Evolutionary conservation across 1,140 invertebrate genomes (phyloP), one percentile per base, ranked within the genome.

Genomic region (Idris sp.): DNA sequence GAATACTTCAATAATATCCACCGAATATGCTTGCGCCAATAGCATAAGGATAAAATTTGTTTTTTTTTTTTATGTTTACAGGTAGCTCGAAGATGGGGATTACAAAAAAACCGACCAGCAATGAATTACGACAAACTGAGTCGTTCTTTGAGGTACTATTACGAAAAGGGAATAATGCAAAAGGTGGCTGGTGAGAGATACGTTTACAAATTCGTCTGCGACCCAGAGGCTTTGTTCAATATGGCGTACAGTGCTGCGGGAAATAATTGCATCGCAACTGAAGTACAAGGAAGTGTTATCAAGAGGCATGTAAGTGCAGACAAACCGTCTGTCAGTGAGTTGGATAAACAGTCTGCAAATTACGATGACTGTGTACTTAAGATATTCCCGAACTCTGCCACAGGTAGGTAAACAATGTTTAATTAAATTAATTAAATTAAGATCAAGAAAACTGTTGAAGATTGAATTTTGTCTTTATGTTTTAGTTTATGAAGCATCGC

Each of bases 81-180:
- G 92, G 94, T 95, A 59, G 93, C 94, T 6, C 89, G 94, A 16
- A 89, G 93, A 35, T 95, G 94, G 94, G 94, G 94, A 0, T 90
- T 94, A 0, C 93, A 95, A 79, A 95, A 95, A 82, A 95, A 98
- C 84, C 88, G 96, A 2, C 96, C 96, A 0, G 96, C 96, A 0
- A 98, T 98, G 97, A 98, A 98, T 87, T 98, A 98, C 82, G 97
- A 98, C 84, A 98, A 98, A 85, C 84, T 98, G 6, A 97, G 96
- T 51, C 88, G 97, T 0, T 98, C 96, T 0, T 88, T 98, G 5
- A 90, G 97, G 6, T 98, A 98, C 80, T 98, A 98, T 80, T 98
- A 98, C 83, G 96, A 98, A 85, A 98, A 98, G 85, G 96, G 96
- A 14, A 99, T 99, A 81, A 98, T 99, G 94, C 96, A 98, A 83